Evolutionary conservation across 2,888 invertebrate genomes (phyloP).

Genomic region (Stratiomys singularior): DNA sequence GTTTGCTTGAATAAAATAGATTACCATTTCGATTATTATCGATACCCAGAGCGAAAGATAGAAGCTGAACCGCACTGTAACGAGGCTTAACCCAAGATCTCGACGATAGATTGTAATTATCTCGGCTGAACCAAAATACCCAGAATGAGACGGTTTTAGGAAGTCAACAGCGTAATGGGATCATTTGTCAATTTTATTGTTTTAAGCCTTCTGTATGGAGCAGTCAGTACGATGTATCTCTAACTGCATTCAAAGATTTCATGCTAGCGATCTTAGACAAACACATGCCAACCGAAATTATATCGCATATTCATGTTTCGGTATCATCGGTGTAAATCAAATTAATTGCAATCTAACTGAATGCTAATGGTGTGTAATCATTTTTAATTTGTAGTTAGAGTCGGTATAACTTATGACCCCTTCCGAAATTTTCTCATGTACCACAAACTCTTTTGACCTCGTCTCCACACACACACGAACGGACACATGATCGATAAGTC

Average conservation of each 20-base stretch:
- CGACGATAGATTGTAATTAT: slow-evolving; percentile 29
- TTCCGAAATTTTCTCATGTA: background rate
- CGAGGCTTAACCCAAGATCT: background rate
- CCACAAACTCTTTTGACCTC: background rate
- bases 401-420: slow-evolving; percentile 18
- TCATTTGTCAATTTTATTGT: slow-evolving; percentile 38
- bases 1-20: background rate
- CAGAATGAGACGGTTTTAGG: slow-evolving; percentile 16
- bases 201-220: slow-evolving; percentile 21
- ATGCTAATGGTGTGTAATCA: slow-evolving; percentile 32
- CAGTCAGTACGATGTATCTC: background rate
- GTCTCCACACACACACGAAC: background rate
- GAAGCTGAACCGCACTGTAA: slow-evolving; percentile 6
- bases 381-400: slow-evolving; percentile 24
- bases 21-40: slow-evolving; percentile 36
- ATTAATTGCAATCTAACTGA: slow-evolving; percentile 38
- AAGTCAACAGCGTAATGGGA: slow-evolving; percentile 26
- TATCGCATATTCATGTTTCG: slow-evolving; percentile 8
- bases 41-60: background rate
- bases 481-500: background rate
- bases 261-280: background rate
- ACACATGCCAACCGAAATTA: slow-evolving; percentile 17
- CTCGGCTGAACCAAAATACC: background rate
- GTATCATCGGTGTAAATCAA: slow-evolving; percentile 36
- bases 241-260: slow-evolving; percentile 4